A percentile compares a stretch with the other conserved stretches of the same genome.
Evolutionary conservation across 2,797 vertebrate species (phyloP).

Genomic region (Hypotaenidia philippensis): DNA sequence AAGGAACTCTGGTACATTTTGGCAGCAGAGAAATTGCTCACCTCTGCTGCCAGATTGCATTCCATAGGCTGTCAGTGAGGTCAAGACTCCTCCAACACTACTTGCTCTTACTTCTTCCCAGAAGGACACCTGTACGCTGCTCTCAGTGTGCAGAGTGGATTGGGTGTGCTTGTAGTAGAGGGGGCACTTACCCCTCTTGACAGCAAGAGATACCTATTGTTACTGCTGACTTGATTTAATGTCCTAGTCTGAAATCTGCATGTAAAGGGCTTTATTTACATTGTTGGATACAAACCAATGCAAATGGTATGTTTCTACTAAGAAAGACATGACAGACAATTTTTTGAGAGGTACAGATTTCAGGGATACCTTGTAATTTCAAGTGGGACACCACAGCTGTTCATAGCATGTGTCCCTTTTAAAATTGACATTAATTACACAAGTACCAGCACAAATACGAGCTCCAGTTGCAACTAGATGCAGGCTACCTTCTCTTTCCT

Average conservation of each 20-base stretch:
- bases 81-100: neutral
- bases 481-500: neutral
- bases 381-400: neutral
- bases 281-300: neutral
- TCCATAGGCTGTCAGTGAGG: neutral
- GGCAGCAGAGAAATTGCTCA: neutral
- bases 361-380: neutral
- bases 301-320: accelerated
- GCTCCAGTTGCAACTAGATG: neutral
- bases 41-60: neutral
- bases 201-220: neutral
- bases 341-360: neutral
- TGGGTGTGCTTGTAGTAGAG: no score
- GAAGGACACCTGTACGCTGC: neutral
- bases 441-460: neutral
- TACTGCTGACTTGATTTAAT: neutral
- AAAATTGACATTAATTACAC: neutral
- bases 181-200: neutral
- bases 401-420: neutral
- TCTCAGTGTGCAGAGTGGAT: accelerated
- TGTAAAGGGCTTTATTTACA: accelerated
- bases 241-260: neutral
- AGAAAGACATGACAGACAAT: neutral
- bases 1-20: neutral
- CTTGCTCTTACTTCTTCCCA: neutral